phyloP scores from a whole-genome alignment of 2,888 invertebrate genomes.

The Ramazzottius varieornatus region DNA sequence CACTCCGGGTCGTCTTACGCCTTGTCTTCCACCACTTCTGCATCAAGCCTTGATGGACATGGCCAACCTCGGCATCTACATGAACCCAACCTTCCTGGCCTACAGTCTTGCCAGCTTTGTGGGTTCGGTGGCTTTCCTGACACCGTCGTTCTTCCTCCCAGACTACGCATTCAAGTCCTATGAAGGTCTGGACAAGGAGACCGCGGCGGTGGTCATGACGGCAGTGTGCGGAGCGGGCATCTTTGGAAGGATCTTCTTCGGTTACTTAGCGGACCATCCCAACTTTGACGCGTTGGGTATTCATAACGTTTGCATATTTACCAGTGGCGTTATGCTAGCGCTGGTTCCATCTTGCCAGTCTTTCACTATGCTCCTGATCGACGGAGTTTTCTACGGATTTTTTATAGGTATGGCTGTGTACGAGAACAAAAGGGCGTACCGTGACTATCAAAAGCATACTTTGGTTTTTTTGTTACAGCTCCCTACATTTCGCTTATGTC shows the following conservation, averaged over 20 bases:
- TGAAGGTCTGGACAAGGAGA: background rate
- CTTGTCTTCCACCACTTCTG: background rate
- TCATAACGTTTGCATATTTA: background rate
- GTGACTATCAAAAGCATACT: too few species aligned
- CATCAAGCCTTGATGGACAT: background rate
- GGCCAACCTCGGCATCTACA: background rate
- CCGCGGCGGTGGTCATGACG: background rate
- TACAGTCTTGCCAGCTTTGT: background rate
- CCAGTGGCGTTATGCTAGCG: background rate
- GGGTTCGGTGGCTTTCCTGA: background rate
- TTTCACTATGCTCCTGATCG: background rate
- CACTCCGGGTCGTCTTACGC: background rate
- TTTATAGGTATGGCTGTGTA: background rate
- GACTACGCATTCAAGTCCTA: background rate
- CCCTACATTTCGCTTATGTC: constrained; percentile 1
- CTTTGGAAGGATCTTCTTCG: background rate
- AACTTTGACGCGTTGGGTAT: background rate
- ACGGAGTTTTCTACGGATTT: background rate
- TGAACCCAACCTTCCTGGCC: background rate
- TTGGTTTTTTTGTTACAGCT: too few species aligned
- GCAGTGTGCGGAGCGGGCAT: background rate
- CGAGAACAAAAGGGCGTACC: background rate
- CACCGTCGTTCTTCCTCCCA: constrained; percentile 1
- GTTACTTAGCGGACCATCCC: background rate
- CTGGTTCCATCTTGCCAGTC: background rate